Conservation (phyloP, 2,888 invertebrate genomes). For the Lasioglossum malachurum region DNA sequence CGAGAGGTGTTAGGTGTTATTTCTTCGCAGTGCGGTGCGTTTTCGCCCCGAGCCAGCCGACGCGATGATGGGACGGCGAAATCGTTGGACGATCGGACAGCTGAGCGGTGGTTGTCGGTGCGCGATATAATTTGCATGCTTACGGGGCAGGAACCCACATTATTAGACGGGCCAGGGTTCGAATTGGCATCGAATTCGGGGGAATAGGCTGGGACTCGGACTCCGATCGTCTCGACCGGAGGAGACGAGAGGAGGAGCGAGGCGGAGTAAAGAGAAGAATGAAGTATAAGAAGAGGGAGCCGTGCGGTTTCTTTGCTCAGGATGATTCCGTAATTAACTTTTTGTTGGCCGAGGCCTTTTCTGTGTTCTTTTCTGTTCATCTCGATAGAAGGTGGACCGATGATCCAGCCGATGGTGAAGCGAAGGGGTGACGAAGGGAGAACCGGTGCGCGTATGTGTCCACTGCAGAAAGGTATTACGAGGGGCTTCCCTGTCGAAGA, state of each 20-base stretch:
- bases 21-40: neutral
- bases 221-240: slow-evolving; percentile 41
- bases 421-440: neutral
- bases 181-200: slow-evolving; percentile 76
- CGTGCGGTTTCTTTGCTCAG: slow-evolving; percentile 73
- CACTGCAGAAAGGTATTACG: slow-evolving; percentile 19
- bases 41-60: neutral
- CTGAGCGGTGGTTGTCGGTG: slow-evolving; percentile 77
- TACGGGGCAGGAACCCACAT: slow-evolving; percentile 78
- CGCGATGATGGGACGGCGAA: neutral
- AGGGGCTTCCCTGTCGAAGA: slow-evolving; percentile 40
- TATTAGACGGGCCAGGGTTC: slow-evolving; percentile 76
- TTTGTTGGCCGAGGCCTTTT: slow-evolving; percentile 68
- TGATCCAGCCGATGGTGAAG: neutral
- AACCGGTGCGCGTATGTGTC: slow-evolving; percentile 46
- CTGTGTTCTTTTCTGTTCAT: slow-evolving; percentile 50
- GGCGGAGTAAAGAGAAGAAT: slow-evolving; percentile 25
- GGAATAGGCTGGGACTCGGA: slow-evolving; percentile 19
- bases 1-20: neutral
- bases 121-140: slow-evolving; percentile 82
- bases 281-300: slow-evolving; percentile 40
- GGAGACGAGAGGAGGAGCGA: neutral
- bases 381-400: slow-evolving; percentile 15
- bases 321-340: slow-evolving; percentile 82
- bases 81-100: slow-evolving; percentile 60